phyloP scores from a whole-genome alignment of 2,888 invertebrate species.

The Eupithecia centaureata region DNA sequence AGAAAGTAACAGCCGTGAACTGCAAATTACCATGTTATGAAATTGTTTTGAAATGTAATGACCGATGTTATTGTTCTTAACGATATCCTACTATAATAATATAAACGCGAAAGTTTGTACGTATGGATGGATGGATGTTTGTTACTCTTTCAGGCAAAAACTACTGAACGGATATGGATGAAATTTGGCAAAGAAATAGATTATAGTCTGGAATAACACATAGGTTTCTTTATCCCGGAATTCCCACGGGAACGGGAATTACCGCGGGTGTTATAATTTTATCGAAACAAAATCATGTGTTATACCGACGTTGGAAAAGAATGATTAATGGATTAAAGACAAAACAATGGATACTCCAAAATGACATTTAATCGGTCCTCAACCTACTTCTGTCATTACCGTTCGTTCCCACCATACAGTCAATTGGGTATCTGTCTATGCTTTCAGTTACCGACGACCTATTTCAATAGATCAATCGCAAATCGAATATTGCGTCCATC shows the following conservation, averaged over 20 bases:
- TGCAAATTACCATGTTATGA: neutral
- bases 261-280: too few relatives aligned
- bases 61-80: neutral
- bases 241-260: too few relatives aligned
- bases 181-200: too few relatives aligned
- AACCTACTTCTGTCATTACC: neutral
- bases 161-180: too few relatives aligned
- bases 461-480: slow-evolving; percentile 1
- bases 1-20: slow-evolving; percentile 4
- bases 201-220: too few relatives aligned
- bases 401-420: neutral
- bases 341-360: neutral
- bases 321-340: neutral
- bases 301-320: neutral
- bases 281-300: too few relatives aligned
- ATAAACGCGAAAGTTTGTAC: too few relatives aligned
- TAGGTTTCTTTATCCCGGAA: too few relatives aligned
- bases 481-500: neutral
- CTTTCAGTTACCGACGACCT: slow-evolving; percentile 5
- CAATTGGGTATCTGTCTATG: neutral
- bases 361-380: neutral
- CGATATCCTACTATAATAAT: too few relatives aligned
- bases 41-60: slow-evolving; percentile 27
- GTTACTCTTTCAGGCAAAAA: too few relatives aligned
- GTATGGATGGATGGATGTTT: too few relatives aligned